A percentile compares a stretch with the other conserved stretches of the same genome.
Conservation (phyloP, 2,797 vertebrate genomes). For the Onychomys torridus region DNA sequence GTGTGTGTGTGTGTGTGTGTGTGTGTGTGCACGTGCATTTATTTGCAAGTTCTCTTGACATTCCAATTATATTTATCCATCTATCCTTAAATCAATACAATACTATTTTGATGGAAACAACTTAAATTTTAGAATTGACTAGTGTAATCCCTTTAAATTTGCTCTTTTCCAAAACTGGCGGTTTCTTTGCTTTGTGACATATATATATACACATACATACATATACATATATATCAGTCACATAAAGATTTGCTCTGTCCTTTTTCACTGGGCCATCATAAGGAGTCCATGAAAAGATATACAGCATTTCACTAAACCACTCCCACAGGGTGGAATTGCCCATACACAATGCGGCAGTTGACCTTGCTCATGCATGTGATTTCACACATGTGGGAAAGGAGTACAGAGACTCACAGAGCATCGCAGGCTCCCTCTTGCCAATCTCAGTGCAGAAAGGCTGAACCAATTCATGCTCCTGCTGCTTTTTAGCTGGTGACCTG, state of each 20-base stretch:
- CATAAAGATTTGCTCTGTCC: not conserved
- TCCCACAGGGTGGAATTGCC: not conserved
- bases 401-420: not conserved
- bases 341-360: not conserved
- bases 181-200: not conserved
- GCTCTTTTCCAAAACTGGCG: not conserved
- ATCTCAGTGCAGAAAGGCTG: not conserved
- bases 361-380: not conserved
- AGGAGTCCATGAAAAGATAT: not conserved
- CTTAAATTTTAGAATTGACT: not conserved
- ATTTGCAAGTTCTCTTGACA: not conserved
- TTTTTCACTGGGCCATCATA: not conserved
- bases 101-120: not conserved
- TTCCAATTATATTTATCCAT: not conserved
- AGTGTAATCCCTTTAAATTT: not conserved
- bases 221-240: not conserved
- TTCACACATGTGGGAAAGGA: not conserved
- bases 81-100: not conserved
- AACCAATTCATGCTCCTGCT: not conserved
- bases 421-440: not conserved
- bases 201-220: not conserved
- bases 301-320: not conserved
- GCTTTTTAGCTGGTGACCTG: not conserved
- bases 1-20: not conserved
- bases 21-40: not conserved